Evolutionary conservation across 2,888 invertebrate genomes (phyloP).

Genomic region (Plutella xylostella): DNA sequence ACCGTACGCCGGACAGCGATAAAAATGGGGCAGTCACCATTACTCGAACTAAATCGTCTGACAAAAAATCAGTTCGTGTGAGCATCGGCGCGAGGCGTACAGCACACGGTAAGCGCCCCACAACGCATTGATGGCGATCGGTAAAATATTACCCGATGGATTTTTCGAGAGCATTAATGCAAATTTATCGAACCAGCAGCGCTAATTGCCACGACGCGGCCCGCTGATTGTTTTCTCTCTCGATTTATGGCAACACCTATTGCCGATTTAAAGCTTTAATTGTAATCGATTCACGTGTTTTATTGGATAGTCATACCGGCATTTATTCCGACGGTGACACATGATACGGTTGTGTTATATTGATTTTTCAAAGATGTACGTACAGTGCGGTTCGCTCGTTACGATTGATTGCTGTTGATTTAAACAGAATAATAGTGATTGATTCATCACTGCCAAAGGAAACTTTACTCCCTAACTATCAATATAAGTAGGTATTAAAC

Average conservation of each 20-base stretch:
- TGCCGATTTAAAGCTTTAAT: conserved; percentile 70
- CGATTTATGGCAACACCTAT: conserved; percentile 70
- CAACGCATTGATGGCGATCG: conserved; percentile 43
- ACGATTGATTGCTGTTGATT: neutral
- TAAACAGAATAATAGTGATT: neutral
- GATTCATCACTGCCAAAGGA: no score
- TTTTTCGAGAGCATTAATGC: conserved; percentile 70
- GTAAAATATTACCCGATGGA: conserved; percentile 65
- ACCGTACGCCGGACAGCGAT: no score
- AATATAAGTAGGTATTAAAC: no score
- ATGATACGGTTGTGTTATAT: conserved; percentile 58
- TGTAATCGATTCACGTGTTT: conserved; percentile 69
- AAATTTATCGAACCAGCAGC: conserved; percentile 67
- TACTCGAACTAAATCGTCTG: neutral
- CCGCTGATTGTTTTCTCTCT: conserved; percentile 67
- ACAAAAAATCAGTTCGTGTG: no score
- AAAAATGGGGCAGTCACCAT: no score
- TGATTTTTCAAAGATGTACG: conserved; percentile 51
- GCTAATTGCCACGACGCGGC: conserved; percentile 67
- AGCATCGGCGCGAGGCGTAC: conserved; percentile 20
- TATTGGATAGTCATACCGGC: conserved; percentile 62
- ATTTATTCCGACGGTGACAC: conserved; percentile 56
- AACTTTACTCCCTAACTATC: no score
- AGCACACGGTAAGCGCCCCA: conserved; percentile 25
- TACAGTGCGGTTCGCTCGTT: neutral